Percentiles rank a stretch among this genome's conserved stretches.
Evolutionary conservation across 64 coral and sea anemone species (phyloP).

Genomic region (Actinia tenebrosa): DNA sequence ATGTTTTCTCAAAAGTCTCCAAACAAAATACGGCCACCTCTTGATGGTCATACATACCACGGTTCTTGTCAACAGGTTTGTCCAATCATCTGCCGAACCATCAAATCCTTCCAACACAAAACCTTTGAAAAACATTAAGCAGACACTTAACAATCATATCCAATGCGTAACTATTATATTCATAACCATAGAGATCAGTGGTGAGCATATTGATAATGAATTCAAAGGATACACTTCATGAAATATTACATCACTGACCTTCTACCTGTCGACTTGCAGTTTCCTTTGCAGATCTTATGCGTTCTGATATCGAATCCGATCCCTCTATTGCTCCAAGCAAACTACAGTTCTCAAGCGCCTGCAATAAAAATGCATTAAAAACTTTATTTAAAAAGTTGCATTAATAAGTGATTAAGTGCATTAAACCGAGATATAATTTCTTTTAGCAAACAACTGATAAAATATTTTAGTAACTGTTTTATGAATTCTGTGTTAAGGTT

Average conservation of each 20-base stretch:
- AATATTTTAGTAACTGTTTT: too few relatives aligned
- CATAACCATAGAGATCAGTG: too few relatives aligned
- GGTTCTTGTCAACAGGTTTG: constrained; percentile 41
- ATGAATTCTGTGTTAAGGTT: too few relatives aligned
- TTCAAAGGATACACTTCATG: neutral
- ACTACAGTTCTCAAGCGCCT: constrained; percentile 16
- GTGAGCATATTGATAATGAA: too few relatives aligned
- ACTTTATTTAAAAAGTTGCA: too few relatives aligned
- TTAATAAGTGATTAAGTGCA: too few relatives aligned
- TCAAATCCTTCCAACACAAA: constrained; percentile 71
- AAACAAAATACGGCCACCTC: too few relatives aligned
- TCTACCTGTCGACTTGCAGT: constrained; percentile 49
- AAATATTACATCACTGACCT: constrained; percentile 7
- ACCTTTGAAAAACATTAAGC: constrained; percentile 13
- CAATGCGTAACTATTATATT: too few relatives aligned
- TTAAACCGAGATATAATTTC: too few relatives aligned
- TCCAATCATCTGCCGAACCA: constrained; percentile 33
- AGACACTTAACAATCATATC: neutral
- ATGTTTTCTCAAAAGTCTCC: too few relatives aligned
- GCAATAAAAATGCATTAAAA: neutral
- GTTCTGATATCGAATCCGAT: constrained; percentile 53
- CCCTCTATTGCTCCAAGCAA: constrained; percentile 74
- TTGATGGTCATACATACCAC: constrained; percentile 14
- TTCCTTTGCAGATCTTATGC: constrained; percentile 68
- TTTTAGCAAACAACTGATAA: too few relatives aligned